A percentile compares a stretch with the other conserved stretches of the same genome.
Evolutionary conservation across 2,113 vertebrate species (phyloP).

Genomic region (Percopsis transmontana): DNA sequence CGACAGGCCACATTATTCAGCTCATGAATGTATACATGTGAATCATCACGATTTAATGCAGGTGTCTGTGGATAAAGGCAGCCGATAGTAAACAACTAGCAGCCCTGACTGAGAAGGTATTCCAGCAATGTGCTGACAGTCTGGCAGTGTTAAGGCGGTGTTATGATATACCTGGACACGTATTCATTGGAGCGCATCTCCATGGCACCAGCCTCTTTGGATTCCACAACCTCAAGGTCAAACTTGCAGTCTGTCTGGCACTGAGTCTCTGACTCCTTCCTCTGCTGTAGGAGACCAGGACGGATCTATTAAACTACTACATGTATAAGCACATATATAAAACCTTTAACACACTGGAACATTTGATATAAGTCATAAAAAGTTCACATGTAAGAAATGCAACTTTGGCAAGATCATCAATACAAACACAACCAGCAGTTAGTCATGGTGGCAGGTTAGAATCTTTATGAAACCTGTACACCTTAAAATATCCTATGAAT

Average conservation of each 20-base stretch:
- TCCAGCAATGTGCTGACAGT: constrained; percentile 49
- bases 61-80: constrained; percentile 23
- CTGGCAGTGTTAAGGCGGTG: neutral
- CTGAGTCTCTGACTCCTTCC: constrained; percentile 96
- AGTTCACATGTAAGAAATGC: no score
- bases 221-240: constrained; percentile 80
- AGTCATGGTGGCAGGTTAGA: no score
- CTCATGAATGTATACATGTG: constrained; percentile 18
- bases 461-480: no score
- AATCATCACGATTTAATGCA: constrained; percentile 30
- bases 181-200: constrained; percentile 87
- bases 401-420: no score
- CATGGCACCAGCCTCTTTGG: constrained; percentile 79
- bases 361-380: no score
- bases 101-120: neutral
- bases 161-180: constrained; percentile 86
- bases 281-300: constrained; percentile 76
- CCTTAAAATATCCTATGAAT: no score
- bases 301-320: neutral
- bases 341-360: no score
- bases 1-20: neutral
- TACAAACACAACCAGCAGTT: no score
- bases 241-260: constrained; percentile 95
- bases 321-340: no score
- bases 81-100: constrained; percentile 13